Conservation (phyloP, 2,797 vertebrate genomes). For the Malurus leucopterus region DNA sequence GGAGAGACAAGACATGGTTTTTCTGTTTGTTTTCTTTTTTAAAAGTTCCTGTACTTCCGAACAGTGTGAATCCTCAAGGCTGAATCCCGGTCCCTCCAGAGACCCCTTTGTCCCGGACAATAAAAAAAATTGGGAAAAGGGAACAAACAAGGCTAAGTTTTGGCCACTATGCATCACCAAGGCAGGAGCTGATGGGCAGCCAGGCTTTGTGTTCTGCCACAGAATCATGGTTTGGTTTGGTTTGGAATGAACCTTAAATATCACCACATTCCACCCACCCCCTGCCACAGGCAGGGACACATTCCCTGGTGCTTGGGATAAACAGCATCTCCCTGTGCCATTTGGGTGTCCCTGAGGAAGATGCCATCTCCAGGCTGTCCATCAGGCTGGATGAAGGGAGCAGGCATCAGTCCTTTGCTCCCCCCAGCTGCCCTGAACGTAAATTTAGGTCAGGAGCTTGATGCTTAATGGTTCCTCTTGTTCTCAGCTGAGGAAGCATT, state of each 20-base stretch:
- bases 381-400: not conserved
- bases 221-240: not conserved
- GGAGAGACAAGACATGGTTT: not conserved
- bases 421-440: not conserved
- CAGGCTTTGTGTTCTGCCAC: not conserved
- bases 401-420: not conserved
- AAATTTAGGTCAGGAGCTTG: constrained; percentile 2
- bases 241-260: not conserved
- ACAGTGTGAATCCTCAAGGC: not conserved
- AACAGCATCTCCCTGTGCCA: not conserved
- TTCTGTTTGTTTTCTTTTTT: not conserved
- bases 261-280: not conserved
- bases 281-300: not conserved
- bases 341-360: not conserved
- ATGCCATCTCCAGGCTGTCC: not conserved
- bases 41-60: not conserved
- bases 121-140: not conserved
- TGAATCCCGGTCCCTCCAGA: not conserved
- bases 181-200: not conserved
- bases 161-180: not conserved
- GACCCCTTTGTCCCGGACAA: not conserved
- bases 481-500: constrained; percentile 30
- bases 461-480: not conserved
- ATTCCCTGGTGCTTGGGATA: not conserved
- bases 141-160: not conserved